phyloP scores from a whole-genome alignment of 2,113 vertebrate species.

The Bettongia penicillata region DNA sequence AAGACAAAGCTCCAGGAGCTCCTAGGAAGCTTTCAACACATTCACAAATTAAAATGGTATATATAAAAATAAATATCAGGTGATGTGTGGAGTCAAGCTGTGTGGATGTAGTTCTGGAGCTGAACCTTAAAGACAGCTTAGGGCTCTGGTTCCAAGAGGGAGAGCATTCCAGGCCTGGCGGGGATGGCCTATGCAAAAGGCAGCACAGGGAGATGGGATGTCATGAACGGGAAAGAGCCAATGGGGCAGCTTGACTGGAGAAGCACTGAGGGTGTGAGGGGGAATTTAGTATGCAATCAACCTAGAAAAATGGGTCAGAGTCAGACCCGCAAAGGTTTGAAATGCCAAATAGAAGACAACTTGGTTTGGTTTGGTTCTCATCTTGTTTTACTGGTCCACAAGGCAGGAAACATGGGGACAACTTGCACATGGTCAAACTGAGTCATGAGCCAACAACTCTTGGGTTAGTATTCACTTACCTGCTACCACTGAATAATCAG shows the following conservation, averaged over 20 bases:
- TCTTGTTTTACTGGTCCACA: not conserved
- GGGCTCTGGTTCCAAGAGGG: not conserved
- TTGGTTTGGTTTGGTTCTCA: not conserved
- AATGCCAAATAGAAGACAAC: not conserved
- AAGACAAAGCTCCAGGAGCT: no score
- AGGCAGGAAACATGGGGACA: not conserved
- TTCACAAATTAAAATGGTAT: no score
- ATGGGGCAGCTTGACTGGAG: not conserved
- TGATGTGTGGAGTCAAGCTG: no score
- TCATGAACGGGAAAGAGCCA: not conserved
- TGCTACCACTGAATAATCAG: not conserved
- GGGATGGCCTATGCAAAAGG: not conserved
- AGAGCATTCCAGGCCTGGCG: not conserved
- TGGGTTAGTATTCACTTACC: not conserved
- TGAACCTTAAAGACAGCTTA: no score
- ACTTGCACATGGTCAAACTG: not conserved
- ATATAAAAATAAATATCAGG: no score
- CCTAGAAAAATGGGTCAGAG: not conserved
- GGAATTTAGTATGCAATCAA: not conserved
- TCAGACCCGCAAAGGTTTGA: not conserved
- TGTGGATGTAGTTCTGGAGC: no score
- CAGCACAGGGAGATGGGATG: not conserved
- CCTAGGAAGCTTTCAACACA: no score
- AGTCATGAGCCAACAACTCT: not conserved
- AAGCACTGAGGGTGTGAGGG: not conserved